A percentile compares a stretch with the other conserved stretches of the same genome.
phyloP scores from a whole-genome alignment of 2,797 vertebrate species.

The Hoplostethus atlanticus region DNA sequence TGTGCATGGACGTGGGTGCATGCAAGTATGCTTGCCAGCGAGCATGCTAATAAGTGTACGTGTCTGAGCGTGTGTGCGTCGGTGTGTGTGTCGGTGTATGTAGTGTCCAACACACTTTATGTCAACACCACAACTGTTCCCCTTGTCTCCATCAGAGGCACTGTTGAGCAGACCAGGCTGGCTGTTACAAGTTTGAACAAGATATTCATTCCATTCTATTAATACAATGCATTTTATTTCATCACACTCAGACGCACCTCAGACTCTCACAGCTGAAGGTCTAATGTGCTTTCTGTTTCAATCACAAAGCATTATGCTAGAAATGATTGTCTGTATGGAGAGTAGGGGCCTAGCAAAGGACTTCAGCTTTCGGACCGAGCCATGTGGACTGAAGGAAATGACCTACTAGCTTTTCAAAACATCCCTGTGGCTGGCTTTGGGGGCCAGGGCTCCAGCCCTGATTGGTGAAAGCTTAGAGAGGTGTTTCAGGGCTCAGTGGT shows the following conservation, averaged over 20 bases:
- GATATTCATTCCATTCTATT: slow-evolving; percentile 76
- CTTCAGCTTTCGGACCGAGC: slow-evolving; percentile 59
- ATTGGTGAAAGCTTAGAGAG: slow-evolving; percentile 81
- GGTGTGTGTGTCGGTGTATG: slow-evolving; percentile 17
- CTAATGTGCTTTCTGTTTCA: slow-evolving; percentile 16
- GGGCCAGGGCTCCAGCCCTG: slow-evolving; percentile 79
- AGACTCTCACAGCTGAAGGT: slow-evolving; percentile 44
- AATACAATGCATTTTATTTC: slow-evolving; percentile 68
- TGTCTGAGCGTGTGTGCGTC: slow-evolving; percentile 19
- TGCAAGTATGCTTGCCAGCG: neutral
- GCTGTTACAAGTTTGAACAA: slow-evolving; percentile 71
- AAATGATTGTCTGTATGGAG: slow-evolving; percentile 38
- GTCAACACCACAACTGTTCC: slow-evolving; percentile 32
- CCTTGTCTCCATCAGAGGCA: slow-evolving; percentile 69
- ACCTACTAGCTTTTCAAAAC: slow-evolving; percentile 83
- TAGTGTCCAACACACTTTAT: slow-evolving; percentile 22
- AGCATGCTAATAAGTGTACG: neutral
- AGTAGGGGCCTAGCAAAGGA: slow-evolving; percentile 41
- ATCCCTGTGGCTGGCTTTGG: slow-evolving; percentile 69
- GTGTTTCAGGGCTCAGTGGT: slow-evolving; percentile 83
- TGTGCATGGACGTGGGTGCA: neutral
- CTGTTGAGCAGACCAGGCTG: slow-evolving; percentile 47
- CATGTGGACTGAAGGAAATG: slow-evolving; percentile 80
- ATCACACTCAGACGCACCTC: slow-evolving; percentile 41
- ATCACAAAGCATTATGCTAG: slow-evolving; percentile 15